Evolutionary conservation across 2,888 invertebrate genomes (phyloP), one percentile per base, ranked within the genome.

Genomic region (Neelides folsomi): DNA sequence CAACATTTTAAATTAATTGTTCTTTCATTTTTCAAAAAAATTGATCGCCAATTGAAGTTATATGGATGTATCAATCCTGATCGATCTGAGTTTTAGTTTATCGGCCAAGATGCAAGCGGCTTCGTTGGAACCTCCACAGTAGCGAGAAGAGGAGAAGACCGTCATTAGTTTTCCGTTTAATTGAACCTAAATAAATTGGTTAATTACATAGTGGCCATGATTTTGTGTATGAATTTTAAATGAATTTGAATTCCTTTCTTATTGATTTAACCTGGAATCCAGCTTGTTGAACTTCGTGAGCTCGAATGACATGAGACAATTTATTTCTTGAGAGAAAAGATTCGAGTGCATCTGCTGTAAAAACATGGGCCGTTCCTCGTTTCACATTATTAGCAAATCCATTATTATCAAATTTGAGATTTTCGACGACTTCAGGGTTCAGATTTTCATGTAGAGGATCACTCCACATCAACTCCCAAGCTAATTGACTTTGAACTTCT

Each of bases 391-490:
- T 71, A 0, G 79, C 78, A 71, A 83, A 85, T 1, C 83, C 84
- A 57, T 79, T 27, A 27, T 7, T 27, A 5, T 27, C 27, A 7
- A 27, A 27, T 27, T 41, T 12, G 18, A 19, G 41, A 16, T 41
- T 41, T 41, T 8, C n/a, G 19, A 41, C 7, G 27, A 27, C 27
- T 27, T 27, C 27, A 5, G 27, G 27, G 27, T 7, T 27, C 4
- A 27, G 27, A 7, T 57, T 67, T 65, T 63, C 76, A 76, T 74
- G 76, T 47, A 79, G 68, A 1, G 83, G 83, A 67, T 85, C 85
- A 68, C 82, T 84, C 85, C 85, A 85, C 71, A 85, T 73, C 18
- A 85, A 70, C 66, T 85, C 83, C 84, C 84, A 85, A 1, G 83
- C 83, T 49, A 83, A 70, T n/a, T 77, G 74, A 68, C 80, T 80